Evolutionary conservation across 2,888 invertebrate species (phyloP), one percentile per base, ranked within the genome.

Genomic region (Lacanobia oleracea): DNA sequence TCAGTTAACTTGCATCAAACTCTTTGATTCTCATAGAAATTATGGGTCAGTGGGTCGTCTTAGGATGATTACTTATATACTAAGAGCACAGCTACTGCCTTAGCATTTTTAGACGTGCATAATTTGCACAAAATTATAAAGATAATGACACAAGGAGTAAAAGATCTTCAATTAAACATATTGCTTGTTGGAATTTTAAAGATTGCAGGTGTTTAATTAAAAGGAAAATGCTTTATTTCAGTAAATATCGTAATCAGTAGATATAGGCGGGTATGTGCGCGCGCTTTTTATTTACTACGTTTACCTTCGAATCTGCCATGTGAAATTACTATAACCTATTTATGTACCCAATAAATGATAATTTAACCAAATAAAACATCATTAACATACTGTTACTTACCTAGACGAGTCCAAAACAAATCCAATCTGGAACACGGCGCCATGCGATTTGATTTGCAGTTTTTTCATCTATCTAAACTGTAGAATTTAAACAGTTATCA

Each of bases 301-400:
- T 12, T 14, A 50, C 0, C 8, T 45, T 21, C 9, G 0, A 37
- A 8, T 45, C 12, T 33, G 12, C 2, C 8, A 18, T 27, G 1
- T 12, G 12, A 53, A 21, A 43, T n/a, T 33, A 6, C 7, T n/a
- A 12, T n/a, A 33, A 57, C 43, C 16, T 57, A 65, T 43, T 23
- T 33, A 23, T 18, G 12, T 33, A 10, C 9, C 7, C 12, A 23
- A 5, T n/a, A 50, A 45, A 57, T 12, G 6, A 51, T 50, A 5
- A 56, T 65, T 21, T 8, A 51, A 37, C 23, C 10, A 18, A 27
- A n/a, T 9, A 9, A 5, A 14, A 27, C 0, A 7, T n/a, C n/a
- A 27, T 1, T 27, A 40, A 50, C 12, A 23, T 53, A 54, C n/a
- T 27, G 0, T n/a, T 53, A 82, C 79, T 82, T 77, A 79, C 79